Evolutionary conservation across 2,888 invertebrate species (phyloP).

Genomic region (Malthinus seriepunctatus): DNA sequence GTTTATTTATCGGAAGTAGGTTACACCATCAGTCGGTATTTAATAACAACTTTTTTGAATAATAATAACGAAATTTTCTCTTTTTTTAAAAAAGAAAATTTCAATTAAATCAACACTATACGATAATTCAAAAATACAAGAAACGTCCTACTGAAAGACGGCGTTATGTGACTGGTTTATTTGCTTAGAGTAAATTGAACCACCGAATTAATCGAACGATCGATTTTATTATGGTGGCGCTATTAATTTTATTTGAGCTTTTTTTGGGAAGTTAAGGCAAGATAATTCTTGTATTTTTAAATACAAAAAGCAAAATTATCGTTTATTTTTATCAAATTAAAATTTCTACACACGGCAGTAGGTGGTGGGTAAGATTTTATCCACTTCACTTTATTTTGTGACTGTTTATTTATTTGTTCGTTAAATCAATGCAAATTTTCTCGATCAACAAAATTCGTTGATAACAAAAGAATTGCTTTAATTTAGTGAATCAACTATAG

Average conservation of each 20-base stretch:
- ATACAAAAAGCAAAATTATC: too few relatives aligned
- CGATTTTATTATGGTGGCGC: too few relatives aligned
- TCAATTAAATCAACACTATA: constrained; percentile 16
- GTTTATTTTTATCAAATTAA: neutral
- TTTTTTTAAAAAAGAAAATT: constrained; percentile 8
- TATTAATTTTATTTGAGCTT: neutral
- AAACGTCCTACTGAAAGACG: neutral
- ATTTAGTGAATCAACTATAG: constrained; percentile 8
- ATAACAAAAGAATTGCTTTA: too few relatives aligned
- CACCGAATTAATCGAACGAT: too few relatives aligned
- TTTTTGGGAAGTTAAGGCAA: neutral
- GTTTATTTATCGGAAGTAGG: constrained; percentile 25
- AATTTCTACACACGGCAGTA: constrained; percentile 38
- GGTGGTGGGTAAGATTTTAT: constrained; percentile 33
- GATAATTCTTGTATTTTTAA: too few relatives aligned
- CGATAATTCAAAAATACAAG: constrained; percentile 17
- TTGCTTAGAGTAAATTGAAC: too few relatives aligned
- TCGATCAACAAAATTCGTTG: too few relatives aligned
- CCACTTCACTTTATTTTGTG: constrained; percentile 10
- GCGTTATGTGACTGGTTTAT: neutral
- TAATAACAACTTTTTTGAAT: constrained; percentile 29
- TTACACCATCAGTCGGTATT: constrained; percentile 35
- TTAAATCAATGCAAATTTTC: too few relatives aligned
- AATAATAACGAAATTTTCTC: constrained; percentile 14
- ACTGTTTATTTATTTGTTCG: constrained; percentile 9